Percentiles rank a stretch among this genome's conserved stretches.
phyloP scores from a whole-genome alignment of 2,113 vertebrate species.

The Alaudala cheleensis region DNA sequence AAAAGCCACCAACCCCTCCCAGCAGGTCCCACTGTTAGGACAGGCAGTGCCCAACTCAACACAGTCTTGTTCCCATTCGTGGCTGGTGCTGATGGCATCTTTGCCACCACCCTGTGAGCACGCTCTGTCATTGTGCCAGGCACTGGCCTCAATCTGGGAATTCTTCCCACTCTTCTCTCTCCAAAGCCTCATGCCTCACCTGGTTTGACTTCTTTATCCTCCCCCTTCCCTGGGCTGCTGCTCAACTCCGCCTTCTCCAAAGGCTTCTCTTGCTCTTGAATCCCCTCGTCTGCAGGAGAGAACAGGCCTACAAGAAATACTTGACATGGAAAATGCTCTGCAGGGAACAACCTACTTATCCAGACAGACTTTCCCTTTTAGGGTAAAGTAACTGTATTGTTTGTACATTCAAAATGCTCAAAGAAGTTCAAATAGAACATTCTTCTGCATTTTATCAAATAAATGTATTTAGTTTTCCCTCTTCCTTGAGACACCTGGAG shows the following conservation, averaged over 20 bases:
- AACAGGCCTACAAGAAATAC: not conserved
- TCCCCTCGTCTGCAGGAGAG: slow-evolving; percentile 70
- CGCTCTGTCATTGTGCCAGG: accelerated
- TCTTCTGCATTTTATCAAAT: not conserved
- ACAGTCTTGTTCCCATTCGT: accelerated
- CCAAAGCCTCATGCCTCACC: slow-evolving; percentile 67
- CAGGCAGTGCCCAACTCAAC: not conserved
- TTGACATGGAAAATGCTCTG: not conserved
- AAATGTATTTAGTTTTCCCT: not conserved
- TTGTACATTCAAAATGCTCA: accelerated
- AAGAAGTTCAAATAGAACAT: not conserved
- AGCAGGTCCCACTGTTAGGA: accelerated
- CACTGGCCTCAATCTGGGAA: not conserved
- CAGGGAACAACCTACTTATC: not conserved
- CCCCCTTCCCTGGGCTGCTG: slow-evolving; percentile 68
- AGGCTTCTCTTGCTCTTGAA: slow-evolving; percentile 77
- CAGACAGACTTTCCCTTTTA: not conserved
- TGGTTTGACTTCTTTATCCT: slow-evolving; percentile 82
- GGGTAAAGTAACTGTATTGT: not conserved
- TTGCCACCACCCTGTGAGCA: accelerated
- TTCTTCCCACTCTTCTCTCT: not conserved
- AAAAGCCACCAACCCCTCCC: not conserved
- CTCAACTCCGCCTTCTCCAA: slow-evolving; percentile 78
- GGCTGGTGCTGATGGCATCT: not conserved
- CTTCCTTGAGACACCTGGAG: not conserved